phyloP scores from a whole-genome alignment of 2,888 invertebrate genomes.

The Cartodere bifasciata region DNA sequence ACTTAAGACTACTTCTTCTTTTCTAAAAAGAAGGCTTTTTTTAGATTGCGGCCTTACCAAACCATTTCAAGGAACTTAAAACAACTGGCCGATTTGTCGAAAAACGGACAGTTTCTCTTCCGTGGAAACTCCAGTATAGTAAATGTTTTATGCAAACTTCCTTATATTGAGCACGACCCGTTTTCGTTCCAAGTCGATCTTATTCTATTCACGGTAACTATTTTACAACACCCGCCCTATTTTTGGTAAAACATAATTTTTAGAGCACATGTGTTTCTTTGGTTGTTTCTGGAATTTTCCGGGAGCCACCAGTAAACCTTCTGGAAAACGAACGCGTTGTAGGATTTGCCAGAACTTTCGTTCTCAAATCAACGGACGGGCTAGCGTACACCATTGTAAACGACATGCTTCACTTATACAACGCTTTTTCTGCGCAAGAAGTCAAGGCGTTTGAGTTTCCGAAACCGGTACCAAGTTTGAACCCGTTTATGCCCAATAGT shows the following conservation, averaged over 20 bases:
- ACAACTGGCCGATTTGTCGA: conserved; percentile 29
- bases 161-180: conserved; percentile 51
- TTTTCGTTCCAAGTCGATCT: conserved; percentile 55
- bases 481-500: conserved; percentile 18
- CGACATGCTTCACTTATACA: conserved; percentile 52
- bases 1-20: too few species aligned
- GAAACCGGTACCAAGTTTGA: conserved; percentile 13
- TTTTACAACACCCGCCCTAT: too few species aligned
- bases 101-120: conserved; percentile 23
- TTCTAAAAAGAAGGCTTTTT: too few species aligned
- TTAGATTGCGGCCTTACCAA: conserved; percentile 31
- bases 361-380: conserved; percentile 36
- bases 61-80: conserved; percentile 38
- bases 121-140: conserved; percentile 32
- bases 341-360: conserved; percentile 46
- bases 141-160: conserved; percentile 39
- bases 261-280: conserved; percentile 40
- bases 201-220: conserved; percentile 45
- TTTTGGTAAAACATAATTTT: conserved; percentile 13
- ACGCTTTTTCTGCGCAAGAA: conserved; percentile 25
- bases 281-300: conserved; percentile 51
- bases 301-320: conserved; percentile 41
- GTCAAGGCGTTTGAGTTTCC: conserved; percentile 22
- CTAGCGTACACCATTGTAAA: conserved; percentile 50
- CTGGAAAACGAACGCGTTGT: conserved; percentile 39